Evolutionary conservation across 2,113 vertebrate species (phyloP), one percentile per base, ranked within the genome.

Genomic region (Andinoacara biseriatus): DNA sequence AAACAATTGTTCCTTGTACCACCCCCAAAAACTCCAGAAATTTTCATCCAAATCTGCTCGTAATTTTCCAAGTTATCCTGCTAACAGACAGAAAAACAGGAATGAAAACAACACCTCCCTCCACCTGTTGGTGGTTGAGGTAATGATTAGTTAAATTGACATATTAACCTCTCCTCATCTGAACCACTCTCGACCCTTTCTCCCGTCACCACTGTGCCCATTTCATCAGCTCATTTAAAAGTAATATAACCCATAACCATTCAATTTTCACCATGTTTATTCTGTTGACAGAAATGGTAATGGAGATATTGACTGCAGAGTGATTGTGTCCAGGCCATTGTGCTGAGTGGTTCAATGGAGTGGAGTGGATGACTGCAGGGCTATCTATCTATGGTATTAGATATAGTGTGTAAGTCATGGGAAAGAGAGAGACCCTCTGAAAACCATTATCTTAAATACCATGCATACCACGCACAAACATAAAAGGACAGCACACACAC

Each of bases 171-270:
- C 58, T 78, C 31, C 58, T 72, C 63, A 80, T 82, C 78, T 84
- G 15, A 74, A 22, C 78, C 52, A 58, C 83, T 85, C 18, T 69
- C 24, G 9, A n/a, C 62, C 18, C 67, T 76, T 40, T 63, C 54
- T 74, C 67, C 57, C 56, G 11, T 78, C 31, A 38, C 67, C 62
- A 6, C 56, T 62, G 69, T 46, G 49, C 65, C 67, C 84, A 78
- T 89, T 91, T 90, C 83, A 86, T 88, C 84, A 86, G 63, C 76
- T 88, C 78, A 80, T 91, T 92, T 92, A 91, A 90, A 83, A 85
- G 82, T 77, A 85, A 87, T 87, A 84, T 78, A 81, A 87, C 67
- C 86, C 86, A 72, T 86, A 89, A 81, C 79, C 85, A 85, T 90
- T 93, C 74, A 87, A 78, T 89, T 87, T 83, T 59, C 76, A 52